Conservation (phyloP, 1,140 invertebrate species). For the Galendromus occidentalis region DNA sequence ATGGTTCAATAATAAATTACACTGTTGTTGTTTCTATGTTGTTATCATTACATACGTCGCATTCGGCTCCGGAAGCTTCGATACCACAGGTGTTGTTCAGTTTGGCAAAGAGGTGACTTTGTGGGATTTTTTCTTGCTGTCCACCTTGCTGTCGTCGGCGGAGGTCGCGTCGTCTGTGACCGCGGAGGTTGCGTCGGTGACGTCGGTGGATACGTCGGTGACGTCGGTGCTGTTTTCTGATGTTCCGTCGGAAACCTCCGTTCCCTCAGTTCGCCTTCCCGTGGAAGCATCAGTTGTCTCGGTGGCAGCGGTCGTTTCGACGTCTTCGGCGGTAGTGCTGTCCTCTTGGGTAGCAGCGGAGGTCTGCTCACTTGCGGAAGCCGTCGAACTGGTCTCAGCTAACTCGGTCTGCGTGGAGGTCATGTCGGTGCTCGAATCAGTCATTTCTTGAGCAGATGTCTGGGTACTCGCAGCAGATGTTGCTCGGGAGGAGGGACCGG, state of each 20-base stretch:
- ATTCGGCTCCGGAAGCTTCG: too few relatives aligned
- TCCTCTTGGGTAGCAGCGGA: neutral
- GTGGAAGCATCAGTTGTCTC: neutral
- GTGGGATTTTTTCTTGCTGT: too few relatives aligned
- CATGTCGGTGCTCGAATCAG: neutral
- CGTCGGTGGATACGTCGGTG: neutral
- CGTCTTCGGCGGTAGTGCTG: neutral
- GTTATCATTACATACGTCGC: too few relatives aligned
- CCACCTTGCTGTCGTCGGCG: too few relatives aligned
- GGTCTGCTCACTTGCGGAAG: neutral
- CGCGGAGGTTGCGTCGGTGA: neutral
- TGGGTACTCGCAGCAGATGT: too few relatives aligned
- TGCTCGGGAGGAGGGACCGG: neutral
- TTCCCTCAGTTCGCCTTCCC: neutral
- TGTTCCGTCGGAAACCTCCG: neutral
- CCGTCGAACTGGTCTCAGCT: neutral
- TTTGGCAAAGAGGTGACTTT: too few relatives aligned
- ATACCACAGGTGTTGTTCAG: too few relatives aligned
- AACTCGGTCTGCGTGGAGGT: neutral
- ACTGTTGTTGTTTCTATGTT: too few relatives aligned
- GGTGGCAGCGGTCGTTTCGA: neutral
- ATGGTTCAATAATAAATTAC: too few relatives aligned
- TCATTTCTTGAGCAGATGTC: too few relatives aligned
- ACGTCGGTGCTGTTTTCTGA: too few relatives aligned
- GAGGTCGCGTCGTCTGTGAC: neutral